phyloP scores from a whole-genome alignment of 2,888 invertebrate species.

The Sturmia bella region DNA sequence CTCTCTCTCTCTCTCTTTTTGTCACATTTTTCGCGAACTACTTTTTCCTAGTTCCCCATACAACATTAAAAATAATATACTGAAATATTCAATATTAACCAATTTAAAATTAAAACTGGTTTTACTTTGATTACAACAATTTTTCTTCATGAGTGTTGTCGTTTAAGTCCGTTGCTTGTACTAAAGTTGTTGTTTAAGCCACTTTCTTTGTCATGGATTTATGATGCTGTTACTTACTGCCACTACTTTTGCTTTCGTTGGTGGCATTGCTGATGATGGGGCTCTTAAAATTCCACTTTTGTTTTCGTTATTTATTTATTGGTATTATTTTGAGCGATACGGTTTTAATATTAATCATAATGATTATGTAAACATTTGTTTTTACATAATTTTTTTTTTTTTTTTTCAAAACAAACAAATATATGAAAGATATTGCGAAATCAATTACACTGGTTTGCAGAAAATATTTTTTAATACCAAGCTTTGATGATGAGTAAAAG shows the following conservation, averaged over 20 bases:
- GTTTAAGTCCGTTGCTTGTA: background rate
- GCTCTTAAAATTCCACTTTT: conserved; percentile 40
- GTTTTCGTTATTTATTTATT: conserved; percentile 20
- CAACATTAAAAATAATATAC: background rate
- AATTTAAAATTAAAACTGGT: conserved; percentile 24
- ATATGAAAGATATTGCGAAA: too few species aligned
- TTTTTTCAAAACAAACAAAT: background rate
- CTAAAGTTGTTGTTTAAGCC: conserved; percentile 31
- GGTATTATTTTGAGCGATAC: background rate
- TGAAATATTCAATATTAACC: background rate
- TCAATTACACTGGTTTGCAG: background rate
- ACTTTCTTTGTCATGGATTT: conserved; percentile 55
- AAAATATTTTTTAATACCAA: too few species aligned
- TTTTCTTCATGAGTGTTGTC: background rate
- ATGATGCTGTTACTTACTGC: conserved; percentile 14
- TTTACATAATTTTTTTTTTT: background rate
- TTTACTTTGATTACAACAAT: background rate
- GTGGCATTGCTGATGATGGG: background rate
- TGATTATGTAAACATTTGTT: conserved; percentile 50
- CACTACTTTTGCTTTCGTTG: conserved; percentile 19
- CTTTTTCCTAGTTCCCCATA: background rate
- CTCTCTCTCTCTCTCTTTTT: background rate
- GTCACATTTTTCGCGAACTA: too few species aligned
- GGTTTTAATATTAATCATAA: conserved; percentile 21
- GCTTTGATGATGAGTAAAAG: background rate